Base-by-base conservation (phyloP, 1,140 invertebrate species). In the Formica selysi region DNA sequence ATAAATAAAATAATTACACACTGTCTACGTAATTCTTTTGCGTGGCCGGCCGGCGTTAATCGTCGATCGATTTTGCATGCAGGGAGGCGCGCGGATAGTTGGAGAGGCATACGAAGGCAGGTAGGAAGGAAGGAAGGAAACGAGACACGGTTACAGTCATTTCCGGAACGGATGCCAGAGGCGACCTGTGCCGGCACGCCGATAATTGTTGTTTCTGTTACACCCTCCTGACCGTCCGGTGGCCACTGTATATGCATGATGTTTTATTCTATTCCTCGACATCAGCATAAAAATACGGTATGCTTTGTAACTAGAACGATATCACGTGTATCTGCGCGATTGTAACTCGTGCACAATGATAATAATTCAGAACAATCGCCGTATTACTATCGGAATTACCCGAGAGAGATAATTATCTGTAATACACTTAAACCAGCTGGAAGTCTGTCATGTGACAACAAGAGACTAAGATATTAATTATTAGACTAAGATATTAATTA, bases 41-140 rank as follows among this genome's bases (percentile, higher is more conserved):
- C 68, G 59, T 54, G 79, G 68, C 26, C 79, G 41, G 29, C 13
- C 48, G 59, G 54, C 10, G 26, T 87, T 87, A 89, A 89, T 89
- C 41, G 54, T 3, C 70, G 57, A 89, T 89, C 76, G 88, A 85
- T 74, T 87, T 51, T 51, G 48, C 59, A 84, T 48, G 64, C 64
- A 62, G 44, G 86, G 87, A 84, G 80, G 48, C 48, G 4, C 57
- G 71, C 59, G 64, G 19, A 29, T 73, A 84, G 78, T 22, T 19
- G 48, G 88, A 64, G 51, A 79, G 79, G 64, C 36, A 51, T 38
- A 79, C 61, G 76, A 62, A 86, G 88, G 87, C 51, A 89, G 88
- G 83, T 87, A 90, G 41, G 41, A 32, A 90, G 89, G 89, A 90
- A 90, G 89, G 89, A 90, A 90, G 89, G 89, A 88, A 90, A 86